Conservation (phyloP, 2,888 invertebrate genomes). For the Platycnemis pennipes region DNA sequence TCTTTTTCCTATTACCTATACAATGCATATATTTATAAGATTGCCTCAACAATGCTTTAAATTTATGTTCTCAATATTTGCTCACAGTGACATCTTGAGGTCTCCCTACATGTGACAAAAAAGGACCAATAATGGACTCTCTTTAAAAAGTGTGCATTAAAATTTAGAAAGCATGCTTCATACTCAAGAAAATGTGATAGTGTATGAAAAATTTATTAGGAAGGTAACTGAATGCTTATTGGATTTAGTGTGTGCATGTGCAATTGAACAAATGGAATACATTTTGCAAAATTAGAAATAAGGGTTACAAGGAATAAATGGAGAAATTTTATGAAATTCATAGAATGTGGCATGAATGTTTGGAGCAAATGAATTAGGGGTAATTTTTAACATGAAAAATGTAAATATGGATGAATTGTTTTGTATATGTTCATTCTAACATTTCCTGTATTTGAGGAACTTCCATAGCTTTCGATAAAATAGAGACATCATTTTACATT, state of each 20-base stretch:
- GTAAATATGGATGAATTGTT: slow-evolving; percentile 51
- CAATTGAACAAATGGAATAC: background rate
- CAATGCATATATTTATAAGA: slow-evolving; percentile 1
- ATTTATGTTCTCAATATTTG: slow-evolving; percentile 27
- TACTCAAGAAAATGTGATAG: slow-evolving; percentile 66
- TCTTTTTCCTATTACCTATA: slow-evolving; percentile 7
- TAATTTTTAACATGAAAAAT: slow-evolving; percentile 46
- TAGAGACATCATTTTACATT: slow-evolving; percentile 47
- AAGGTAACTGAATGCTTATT: slow-evolving; percentile 22
- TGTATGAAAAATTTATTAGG: slow-evolving; percentile 50
- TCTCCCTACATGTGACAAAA: slow-evolving; percentile 58
- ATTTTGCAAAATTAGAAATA: slow-evolving; percentile 31
- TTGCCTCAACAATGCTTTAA: background rate
- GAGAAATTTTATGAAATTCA: slow-evolving; percentile 27
- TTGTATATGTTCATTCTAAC: slow-evolving; percentile 33
- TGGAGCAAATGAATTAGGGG: slow-evolving; percentile 18
- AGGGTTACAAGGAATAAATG: background rate
- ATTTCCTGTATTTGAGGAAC: slow-evolving; percentile 48
- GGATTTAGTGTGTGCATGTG: slow-evolving; percentile 10
- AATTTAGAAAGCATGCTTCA: slow-evolving; percentile 49
- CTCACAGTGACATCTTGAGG: slow-evolving; percentile 31
- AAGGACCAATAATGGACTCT: slow-evolving; percentile 60
- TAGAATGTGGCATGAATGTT: slow-evolving; percentile 2
- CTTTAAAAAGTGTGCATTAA: slow-evolving; percentile 49
- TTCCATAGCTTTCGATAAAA: slow-evolving; percentile 56